phyloP scores from a whole-genome alignment of 1,140 invertebrate genomes.

The Panagrolaimus sp. region DNA sequence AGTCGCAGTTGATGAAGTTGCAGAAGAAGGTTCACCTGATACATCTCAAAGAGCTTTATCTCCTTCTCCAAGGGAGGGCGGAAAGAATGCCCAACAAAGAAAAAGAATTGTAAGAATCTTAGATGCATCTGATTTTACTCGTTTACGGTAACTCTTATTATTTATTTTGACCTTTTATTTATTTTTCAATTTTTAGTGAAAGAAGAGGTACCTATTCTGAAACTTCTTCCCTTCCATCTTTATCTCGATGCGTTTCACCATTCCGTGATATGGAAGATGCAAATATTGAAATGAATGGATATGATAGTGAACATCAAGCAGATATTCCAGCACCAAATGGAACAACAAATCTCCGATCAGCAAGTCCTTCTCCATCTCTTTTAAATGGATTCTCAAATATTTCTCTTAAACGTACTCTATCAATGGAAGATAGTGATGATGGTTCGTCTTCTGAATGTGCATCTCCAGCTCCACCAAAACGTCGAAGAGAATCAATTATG shows the following conservation, averaged over 20 bases:
- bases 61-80: background rate
- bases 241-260: background rate
- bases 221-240: background rate
- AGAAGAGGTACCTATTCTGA: background rate
- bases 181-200: background rate
- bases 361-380: background rate
- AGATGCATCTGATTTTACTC: background rate
- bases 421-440: background rate
- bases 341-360: too few relatives aligned
- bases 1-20: conserved; percentile 50
- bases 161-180: too few relatives aligned
- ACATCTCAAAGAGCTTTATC: background rate
- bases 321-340: background rate
- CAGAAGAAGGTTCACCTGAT: background rate
- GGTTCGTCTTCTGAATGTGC: background rate
- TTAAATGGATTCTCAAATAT: background rate
- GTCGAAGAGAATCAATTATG: background rate
- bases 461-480: background rate
- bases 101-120: background rate
- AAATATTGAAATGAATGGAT: background rate
- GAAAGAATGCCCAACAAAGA: background rate
- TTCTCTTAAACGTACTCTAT: background rate
- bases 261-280: background rate
- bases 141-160: background rate
- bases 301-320: background rate